Base-by-base conservation (phyloP, 2,797 vertebrate genomes). In the Ctenosaura bakeri region DNA sequence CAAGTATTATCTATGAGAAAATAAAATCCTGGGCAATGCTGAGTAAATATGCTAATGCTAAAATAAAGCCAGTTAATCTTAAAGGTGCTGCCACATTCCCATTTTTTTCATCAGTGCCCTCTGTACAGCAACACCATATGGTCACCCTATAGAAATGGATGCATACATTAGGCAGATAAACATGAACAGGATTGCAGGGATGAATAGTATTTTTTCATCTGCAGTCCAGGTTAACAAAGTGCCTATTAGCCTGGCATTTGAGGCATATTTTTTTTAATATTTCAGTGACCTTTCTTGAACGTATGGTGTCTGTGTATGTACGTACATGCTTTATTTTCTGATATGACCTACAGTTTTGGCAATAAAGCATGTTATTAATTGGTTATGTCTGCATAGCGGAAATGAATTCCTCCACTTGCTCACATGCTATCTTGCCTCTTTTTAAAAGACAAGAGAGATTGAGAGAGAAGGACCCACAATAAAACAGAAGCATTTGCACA, bases 401-500 rank as follows among this genome's bases (percentile, higher is more conserved):
- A 22, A 52, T 77, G 26, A 73, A 86, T 86, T 22, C 73, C n/a
- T 74, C 71, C 20, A 3, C 82, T 78, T 87, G 90, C 14, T 82
- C 7, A 6, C 62, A 66, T 92, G 24, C 16, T 88, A 2, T 4
- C 83, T 14, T n/a, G 80, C 88, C 93, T 93, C 32, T 69, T 71
- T 56, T 7, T 24, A 20, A 38, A 32, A 32, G 8, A 69, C 32
- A 32, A 32, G 32, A 32, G 29, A 1, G 66, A 69, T 29, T 4
- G 29, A 32, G 66, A 32, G 29, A 69, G 29, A 32, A 46, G 14
- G 42, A 73, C 85, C 62, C 66, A 14, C 71, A 87, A 77, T 71
- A 83, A 93, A 89, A 91, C 10, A 89, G 78, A 13, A 80, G 87
- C 90, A 91, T 83, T 91, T 89, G 88, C 87, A 64, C 76, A 85